phyloP scores from a whole-genome alignment of 2,113 vertebrate species.

The Amblyopsis rosae region DNA sequence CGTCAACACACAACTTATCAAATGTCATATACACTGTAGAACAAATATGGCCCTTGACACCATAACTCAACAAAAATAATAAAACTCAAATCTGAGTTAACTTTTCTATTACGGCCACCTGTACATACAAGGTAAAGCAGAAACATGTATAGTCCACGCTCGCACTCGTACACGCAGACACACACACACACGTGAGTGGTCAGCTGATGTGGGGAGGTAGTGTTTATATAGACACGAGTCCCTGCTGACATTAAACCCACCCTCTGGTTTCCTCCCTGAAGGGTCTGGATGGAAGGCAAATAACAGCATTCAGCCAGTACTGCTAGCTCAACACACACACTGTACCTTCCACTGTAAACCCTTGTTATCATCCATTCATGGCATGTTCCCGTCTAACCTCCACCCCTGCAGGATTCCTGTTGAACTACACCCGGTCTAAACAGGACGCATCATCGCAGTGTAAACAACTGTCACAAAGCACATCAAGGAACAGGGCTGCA shows the following conservation, averaged over 20 bases:
- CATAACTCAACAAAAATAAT: constrained; percentile 35
- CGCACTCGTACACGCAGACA: not conserved
- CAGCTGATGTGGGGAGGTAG: constrained; percentile 36
- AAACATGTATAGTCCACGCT: not conserved
- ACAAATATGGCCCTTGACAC: constrained; percentile 21
- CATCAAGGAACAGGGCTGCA: too few species aligned
- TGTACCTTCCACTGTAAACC: not conserved
- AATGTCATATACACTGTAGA: constrained; percentile 5
- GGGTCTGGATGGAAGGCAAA: constrained; percentile 61
- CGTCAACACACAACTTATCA: constrained; percentile 12
- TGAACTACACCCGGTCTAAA: too few species aligned
- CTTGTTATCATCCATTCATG: too few species aligned
- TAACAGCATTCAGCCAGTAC: constrained; percentile 52
- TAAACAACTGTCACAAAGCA: too few species aligned
- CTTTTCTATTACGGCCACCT: constrained; percentile 40
- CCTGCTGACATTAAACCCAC: constrained; percentile 54
- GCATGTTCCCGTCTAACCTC: too few species aligned
- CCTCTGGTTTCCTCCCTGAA: constrained; percentile 62
- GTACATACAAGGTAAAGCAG: constrained; percentile 48
- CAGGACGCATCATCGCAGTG: too few species aligned
- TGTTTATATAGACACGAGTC: constrained; percentile 54
- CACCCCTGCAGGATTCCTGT: too few species aligned
- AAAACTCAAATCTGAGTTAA: constrained; percentile 25
- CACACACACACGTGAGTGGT: constrained; percentile 25
- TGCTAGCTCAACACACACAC: constrained; percentile 20